These are phyloP conservation scores for Saccostrea cuccullata DNA, from an alignment of 1,140 invertebrate genomes.

Conservation along the genomic window DNA sequence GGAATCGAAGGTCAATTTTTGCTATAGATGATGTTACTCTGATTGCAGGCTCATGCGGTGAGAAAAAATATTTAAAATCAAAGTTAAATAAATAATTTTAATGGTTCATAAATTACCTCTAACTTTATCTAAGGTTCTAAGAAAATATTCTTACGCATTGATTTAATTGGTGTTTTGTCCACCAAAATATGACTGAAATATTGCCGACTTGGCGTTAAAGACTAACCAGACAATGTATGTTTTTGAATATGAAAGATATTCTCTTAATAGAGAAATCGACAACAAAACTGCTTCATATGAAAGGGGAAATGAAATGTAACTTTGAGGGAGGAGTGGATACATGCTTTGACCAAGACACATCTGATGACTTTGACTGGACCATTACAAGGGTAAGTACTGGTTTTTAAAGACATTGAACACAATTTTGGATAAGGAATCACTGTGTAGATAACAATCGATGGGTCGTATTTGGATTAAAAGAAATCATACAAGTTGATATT, in stretches of 20 bases:
- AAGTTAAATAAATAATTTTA: too few relatives aligned
- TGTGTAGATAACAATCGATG: too few relatives aligned
- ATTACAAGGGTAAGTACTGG: too few relatives aligned
- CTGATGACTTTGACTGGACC: too few relatives aligned
- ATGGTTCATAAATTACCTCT: too few relatives aligned
- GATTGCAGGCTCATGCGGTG: background rate
- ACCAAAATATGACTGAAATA: background rate
- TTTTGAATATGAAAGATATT: background rate
- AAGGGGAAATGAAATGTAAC: background rate
- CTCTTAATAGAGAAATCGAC: background rate
- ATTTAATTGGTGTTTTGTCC: too few relatives aligned
- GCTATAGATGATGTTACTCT: background rate
- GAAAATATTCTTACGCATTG: too few relatives aligned
- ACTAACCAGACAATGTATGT: background rate
- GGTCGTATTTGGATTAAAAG: too few relatives aligned
- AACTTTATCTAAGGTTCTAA: too few relatives aligned
- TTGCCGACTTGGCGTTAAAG: background rate
- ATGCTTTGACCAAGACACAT: background rate
- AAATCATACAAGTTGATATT: too few relatives aligned
- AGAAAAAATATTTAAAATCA: background rate
- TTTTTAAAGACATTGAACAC: too few relatives aligned
- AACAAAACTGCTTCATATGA: background rate
- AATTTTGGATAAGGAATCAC: too few relatives aligned
- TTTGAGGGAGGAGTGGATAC: background rate
- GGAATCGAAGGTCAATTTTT: background rate